These are phyloP conservation scores for Brachionus paranguensis DNA, from an alignment of 1,140 invertebrate genomes.

Conservation along the genomic window DNA sequence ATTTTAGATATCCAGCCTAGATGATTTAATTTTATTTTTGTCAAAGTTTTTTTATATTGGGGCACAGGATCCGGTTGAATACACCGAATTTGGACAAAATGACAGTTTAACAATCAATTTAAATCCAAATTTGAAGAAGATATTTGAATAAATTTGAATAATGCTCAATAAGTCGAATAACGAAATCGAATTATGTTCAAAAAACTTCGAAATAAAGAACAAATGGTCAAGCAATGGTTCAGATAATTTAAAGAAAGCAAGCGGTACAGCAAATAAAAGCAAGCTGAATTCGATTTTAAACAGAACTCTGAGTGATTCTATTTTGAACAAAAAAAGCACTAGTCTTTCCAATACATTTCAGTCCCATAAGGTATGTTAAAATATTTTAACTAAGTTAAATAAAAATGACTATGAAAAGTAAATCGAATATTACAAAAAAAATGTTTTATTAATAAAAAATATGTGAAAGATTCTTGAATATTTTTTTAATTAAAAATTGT, in stretches of 20 bases:
- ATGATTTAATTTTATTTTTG: not conserved
- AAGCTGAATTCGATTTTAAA: constrained; percentile 30
- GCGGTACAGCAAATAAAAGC: not conserved
- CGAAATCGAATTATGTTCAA: not conserved
- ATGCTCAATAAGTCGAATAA: constrained; percentile 32
- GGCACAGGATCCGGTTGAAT: not conserved
- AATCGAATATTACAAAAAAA: too few relatives aligned
- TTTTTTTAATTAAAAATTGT: too few relatives aligned
- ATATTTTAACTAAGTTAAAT: not conserved
- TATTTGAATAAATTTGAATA: not conserved
- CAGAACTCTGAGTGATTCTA: constrained; percentile 34
- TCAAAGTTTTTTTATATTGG: not conserved
- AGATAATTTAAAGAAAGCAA: not conserved
- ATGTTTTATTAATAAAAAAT: too few relatives aligned
- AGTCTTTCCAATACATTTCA: not conserved
- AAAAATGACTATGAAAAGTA: not conserved
- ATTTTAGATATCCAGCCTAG: not conserved
- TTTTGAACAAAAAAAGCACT: constrained; percentile 13
- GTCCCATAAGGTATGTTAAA: not conserved
- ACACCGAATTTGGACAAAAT: not conserved
- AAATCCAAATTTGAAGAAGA: not conserved
- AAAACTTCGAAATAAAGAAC: not conserved
- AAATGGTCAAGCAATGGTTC: not conserved
- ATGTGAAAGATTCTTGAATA: too few relatives aligned
- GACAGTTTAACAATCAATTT: not conserved